Conservation (phyloP, 2,888 invertebrate species). For the Drosophila macrospina region DNA sequence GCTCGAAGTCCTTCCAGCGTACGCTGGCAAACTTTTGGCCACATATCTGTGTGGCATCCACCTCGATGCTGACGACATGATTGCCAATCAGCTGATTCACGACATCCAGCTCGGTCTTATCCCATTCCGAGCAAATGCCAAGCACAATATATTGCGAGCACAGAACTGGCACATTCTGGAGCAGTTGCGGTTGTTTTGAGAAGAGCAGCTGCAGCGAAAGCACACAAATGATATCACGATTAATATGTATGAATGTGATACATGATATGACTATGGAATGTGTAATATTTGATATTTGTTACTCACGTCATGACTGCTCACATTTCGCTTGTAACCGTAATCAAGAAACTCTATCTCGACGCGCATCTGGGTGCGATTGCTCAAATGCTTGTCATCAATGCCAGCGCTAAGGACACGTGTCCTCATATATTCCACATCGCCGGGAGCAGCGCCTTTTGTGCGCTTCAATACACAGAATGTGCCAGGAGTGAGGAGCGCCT, state of each 20-base stretch:
- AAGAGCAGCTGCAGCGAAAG: constrained; percentile 74
- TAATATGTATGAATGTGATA: constrained; percentile 1
- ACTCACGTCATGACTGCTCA: constrained; percentile 87
- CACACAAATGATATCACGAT: constrained; percentile 23
- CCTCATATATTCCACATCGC: constrained; percentile 79
- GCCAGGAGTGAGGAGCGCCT: constrained; percentile 74
- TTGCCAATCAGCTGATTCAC: constrained; percentile 75
- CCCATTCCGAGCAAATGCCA: constrained; percentile 83
- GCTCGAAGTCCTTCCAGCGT: constrained; percentile 83
- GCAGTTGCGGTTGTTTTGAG: constrained; percentile 78
- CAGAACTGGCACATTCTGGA: constrained; percentile 78
- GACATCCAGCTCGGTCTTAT: constrained; percentile 71
- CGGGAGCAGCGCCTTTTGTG: constrained; percentile 79
- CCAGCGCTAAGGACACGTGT: constrained; percentile 84
- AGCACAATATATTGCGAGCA: constrained; percentile 82
- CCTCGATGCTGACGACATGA: constrained; percentile 74
- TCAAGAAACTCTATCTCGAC: constrained; percentile 89
- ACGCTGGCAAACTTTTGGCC: constrained; percentile 83
- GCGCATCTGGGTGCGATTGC: constrained; percentile 86
- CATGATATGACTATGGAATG: background rate
- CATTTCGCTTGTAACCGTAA: constrained; percentile 88
- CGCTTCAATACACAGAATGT: constrained; percentile 84
- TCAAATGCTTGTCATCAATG: constrained; percentile 38
- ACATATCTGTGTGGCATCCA: constrained; percentile 70
- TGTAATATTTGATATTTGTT: background rate